Conservation (phyloP, 2,888 invertebrate species). For the Mesorhabditis spiculigera region DNA sequence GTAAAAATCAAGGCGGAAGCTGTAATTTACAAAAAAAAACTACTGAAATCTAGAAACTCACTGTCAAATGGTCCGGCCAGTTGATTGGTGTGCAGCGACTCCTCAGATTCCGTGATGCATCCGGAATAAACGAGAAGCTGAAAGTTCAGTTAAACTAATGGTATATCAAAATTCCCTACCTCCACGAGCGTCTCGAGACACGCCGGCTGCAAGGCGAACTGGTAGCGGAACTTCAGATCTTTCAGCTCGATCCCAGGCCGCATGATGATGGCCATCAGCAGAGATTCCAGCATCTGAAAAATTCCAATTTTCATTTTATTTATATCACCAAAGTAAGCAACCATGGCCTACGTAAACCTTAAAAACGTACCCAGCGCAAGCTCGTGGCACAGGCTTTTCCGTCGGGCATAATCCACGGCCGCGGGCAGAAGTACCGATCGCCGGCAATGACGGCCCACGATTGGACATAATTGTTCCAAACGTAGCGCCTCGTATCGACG, state of each 20-base stretch:
- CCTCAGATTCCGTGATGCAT: slow-evolving; percentile 25
- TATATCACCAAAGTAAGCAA: too few species aligned
- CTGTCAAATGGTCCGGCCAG: slow-evolving; percentile 29
- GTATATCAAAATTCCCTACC: neutral
- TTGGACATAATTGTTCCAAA: slow-evolving; percentile 23
- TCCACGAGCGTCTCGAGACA: slow-evolving; percentile 33
- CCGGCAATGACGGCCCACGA: slow-evolving; percentile 41
- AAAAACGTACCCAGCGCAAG: slow-evolving; percentile 5
- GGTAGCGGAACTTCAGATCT: slow-evolving; percentile 36
- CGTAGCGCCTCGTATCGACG: slow-evolving; percentile 43
- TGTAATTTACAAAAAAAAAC: neutral
- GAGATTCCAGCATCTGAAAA: slow-evolving; percentile 49
- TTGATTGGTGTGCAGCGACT: slow-evolving; percentile 20
- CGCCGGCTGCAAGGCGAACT: slow-evolving; percentile 46
- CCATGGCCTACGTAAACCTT: slow-evolving; percentile 10
- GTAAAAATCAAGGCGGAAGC: too few species aligned
- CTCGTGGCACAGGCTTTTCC: slow-evolving; percentile 23
- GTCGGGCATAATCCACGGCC: slow-evolving; percentile 47
- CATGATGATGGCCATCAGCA: slow-evolving; percentile 38
- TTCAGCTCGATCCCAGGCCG: slow-evolving; percentile 40
- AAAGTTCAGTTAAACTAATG: slow-evolving; percentile 15
- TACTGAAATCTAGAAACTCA: slow-evolving; percentile 6
- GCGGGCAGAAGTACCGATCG: slow-evolving; percentile 22
- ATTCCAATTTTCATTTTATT: neutral
- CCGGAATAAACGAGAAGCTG: slow-evolving; percentile 28